Percentiles rank a stretch among this genome's conserved stretches.
phyloP scores from a whole-genome alignment of 1,140 invertebrate genomes.

The Drosophila eugracilis region DNA sequence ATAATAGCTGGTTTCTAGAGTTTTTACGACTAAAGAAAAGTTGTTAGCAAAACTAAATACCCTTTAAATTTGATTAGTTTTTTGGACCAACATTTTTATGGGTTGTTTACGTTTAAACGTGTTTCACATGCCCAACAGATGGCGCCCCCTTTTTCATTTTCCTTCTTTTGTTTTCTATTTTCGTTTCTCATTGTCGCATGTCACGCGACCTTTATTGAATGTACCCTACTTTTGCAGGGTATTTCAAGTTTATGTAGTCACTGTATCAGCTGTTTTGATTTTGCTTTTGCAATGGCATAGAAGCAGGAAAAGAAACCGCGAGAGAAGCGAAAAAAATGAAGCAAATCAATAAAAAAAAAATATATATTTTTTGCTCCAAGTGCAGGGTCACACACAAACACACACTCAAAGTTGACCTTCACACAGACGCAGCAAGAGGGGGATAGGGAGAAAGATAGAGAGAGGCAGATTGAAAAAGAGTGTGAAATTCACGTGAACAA shows the following conservation, averaged over 20 bases:
- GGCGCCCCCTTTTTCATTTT: conserved; percentile 1
- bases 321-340: conserved; percentile 25
- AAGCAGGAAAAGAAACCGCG: conserved; percentile 29
- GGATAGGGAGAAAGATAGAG: not conserved
- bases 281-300: conserved; percentile 1
- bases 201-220: conserved; percentile 15
- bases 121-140: conserved; percentile 12
- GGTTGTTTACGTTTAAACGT: conserved; percentile 3
- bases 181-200: not conserved
- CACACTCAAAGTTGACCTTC: conserved; percentile 58
- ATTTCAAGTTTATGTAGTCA: conserved; percentile 10
- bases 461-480: not conserved
- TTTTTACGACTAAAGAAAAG: too few species aligned
- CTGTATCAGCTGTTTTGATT: conserved; percentile 34
- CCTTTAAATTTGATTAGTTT: not conserved
- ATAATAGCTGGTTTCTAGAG: too few species aligned
- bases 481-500: conserved; percentile 26
- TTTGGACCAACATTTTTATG: not conserved
- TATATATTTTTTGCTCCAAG: conserved; percentile 58
- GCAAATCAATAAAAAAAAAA: conserved; percentile 67
- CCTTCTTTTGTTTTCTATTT: conserved; percentile 11
- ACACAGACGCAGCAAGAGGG: too few species aligned
- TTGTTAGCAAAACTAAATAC: not conserved
- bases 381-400: conserved; percentile 63
- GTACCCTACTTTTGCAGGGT: conserved; percentile 3